These are phyloP conservation scores for Vombatus ursinus DNA, from an alignment of 2,113 vertebrate genomes.

Conservation along the genomic window DNA sequence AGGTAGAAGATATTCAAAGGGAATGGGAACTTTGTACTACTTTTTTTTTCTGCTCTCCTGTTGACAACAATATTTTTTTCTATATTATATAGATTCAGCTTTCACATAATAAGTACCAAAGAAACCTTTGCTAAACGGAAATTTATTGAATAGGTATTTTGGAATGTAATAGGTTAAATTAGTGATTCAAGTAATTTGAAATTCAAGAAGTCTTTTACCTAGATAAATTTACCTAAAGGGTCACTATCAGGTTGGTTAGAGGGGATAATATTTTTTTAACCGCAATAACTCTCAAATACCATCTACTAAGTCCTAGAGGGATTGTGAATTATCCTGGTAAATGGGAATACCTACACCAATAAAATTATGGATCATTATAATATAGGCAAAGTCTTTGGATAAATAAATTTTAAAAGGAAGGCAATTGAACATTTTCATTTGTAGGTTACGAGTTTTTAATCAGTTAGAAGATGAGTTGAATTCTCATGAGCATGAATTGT, in stretches of 20 bases:
- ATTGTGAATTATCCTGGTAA: neutral
- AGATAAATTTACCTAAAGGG: neutral
- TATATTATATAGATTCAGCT: neutral
- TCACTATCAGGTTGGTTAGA: neutral
- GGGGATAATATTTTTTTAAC: neutral
- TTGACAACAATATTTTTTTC: neutral
- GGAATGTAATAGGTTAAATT: neutral
- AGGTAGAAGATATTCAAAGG: neutral
- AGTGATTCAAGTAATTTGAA: neutral
- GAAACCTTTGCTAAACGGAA: neutral
- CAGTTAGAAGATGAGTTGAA: conserved; percentile 95
- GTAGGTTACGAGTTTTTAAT: conserved; percentile 91
- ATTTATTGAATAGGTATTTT: neutral
- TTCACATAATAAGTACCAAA: neutral
- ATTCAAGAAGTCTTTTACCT: neutral
- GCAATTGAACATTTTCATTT: conserved; percentile 64
- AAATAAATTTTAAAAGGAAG: neutral
- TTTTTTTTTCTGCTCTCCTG: neutral
- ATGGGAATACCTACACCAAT: neutral
- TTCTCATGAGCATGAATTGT: conserved; percentile 93
- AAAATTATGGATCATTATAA: neutral
- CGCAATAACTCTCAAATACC: neutral
- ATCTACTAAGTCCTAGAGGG: neutral
- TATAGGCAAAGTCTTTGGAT: neutral
- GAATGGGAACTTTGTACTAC: neutral